phyloP scores from a whole-genome alignment of 1,140 invertebrate species.

The Zaprionus kolodkinae region DNA sequence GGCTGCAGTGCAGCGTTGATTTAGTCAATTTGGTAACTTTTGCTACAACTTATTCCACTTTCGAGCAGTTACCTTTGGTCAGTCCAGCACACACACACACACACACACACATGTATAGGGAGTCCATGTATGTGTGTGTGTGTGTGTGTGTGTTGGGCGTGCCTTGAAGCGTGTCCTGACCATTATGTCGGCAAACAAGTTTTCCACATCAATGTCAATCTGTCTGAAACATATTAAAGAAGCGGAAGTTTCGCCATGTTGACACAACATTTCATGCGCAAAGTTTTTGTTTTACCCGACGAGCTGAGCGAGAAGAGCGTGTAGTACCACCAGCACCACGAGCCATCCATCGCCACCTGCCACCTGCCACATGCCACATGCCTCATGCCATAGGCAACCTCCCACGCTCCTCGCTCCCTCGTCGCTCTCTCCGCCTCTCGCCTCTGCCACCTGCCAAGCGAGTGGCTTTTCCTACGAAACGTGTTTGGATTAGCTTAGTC shows the following conservation, averaged over 20 bases:
- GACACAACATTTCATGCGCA: slow-evolving; percentile 79
- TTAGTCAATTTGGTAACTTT: slow-evolving; percentile 77
- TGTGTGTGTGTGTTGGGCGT: neutral
- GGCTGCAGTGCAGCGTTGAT: slow-evolving; percentile 57
- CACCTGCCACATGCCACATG: neutral
- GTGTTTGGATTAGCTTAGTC: slow-evolving; percentile 71
- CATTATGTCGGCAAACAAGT: slow-evolving; percentile 75
- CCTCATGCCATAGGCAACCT: slow-evolving; percentile 22
- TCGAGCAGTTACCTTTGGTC: slow-evolving; percentile 53
- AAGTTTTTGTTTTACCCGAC: slow-evolving; percentile 67
- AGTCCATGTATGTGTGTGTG: neutral
- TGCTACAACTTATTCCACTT: slow-evolving; percentile 66
- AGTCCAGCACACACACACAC: neutral
- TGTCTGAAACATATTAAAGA: slow-evolving; percentile 83
- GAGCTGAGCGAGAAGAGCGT: slow-evolving; percentile 1
- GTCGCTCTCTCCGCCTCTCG: too few species aligned
- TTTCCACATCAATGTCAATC: slow-evolving; percentile 84
- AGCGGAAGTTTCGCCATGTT: slow-evolving; percentile 81
- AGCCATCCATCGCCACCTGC: slow-evolving; percentile 33
- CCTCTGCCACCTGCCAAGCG: slow-evolving; percentile 36
- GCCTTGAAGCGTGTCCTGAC: slow-evolving; percentile 45
- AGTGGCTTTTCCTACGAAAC: slow-evolving; percentile 73
- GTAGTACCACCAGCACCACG: slow-evolving; percentile 10
- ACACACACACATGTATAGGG: neutral
- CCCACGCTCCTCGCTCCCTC: neutral